These are phyloP conservation scores for Cremastinae sp. DNA, from an alignment of 2,888 invertebrate genomes.

Conservation along the genomic window DNA sequence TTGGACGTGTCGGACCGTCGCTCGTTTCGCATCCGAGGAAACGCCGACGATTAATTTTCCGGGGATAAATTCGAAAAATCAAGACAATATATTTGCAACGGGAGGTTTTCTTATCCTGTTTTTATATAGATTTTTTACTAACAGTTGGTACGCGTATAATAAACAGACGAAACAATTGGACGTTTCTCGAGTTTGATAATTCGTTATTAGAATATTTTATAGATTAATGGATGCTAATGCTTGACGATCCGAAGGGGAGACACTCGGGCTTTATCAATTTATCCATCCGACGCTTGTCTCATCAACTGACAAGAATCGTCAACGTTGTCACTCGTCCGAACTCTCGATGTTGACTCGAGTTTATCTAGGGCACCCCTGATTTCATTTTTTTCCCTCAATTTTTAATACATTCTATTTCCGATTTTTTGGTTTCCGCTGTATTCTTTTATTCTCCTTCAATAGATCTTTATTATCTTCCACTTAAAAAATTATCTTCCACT, in stretches of 20 bases:
- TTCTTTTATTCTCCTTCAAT: too few species aligned
- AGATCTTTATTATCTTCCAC: too few species aligned
- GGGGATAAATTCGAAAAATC: too few species aligned
- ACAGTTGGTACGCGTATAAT: too few species aligned
- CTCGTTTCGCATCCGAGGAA: not conserved
- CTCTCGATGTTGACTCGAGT: too few species aligned
- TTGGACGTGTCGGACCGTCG: not conserved
- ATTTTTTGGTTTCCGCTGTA: too few species aligned
- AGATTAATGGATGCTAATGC: slow-evolving; percentile 25
- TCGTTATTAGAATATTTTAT: slow-evolving; percentile 27
- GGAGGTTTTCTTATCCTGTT: not conserved
- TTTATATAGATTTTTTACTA: not conserved
- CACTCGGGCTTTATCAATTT: not conserved
- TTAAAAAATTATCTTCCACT: too few species aligned
- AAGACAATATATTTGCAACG: too few species aligned
- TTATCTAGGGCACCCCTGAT: not conserved
- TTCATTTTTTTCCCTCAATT: not conserved
- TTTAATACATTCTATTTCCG: not conserved
- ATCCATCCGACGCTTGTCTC: slow-evolving; percentile 14
- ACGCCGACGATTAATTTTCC: too few species aligned
- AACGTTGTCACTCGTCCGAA: too few species aligned
- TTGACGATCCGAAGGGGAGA: slow-evolving; percentile 28
- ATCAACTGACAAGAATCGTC: too few species aligned
- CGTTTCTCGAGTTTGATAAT: slow-evolving; percentile 13
- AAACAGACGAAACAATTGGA: too few species aligned